These are phyloP conservation scores for Misgurnus anguillicaudatus DNA, from an alignment of 2,113 vertebrate genomes.

Conservation along the genomic window DNA sequence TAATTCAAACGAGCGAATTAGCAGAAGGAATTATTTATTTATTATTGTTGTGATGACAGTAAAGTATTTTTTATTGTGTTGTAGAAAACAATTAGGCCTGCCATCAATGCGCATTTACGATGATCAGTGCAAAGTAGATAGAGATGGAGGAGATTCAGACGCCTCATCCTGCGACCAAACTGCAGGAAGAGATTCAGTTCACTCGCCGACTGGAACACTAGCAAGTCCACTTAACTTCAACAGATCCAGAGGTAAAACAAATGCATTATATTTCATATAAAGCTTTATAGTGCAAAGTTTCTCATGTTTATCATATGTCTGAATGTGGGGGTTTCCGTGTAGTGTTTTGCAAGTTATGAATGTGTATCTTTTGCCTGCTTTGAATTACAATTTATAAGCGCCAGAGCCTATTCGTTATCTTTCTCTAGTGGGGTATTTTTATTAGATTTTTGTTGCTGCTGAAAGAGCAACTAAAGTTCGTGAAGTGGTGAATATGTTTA, in stretches of 20 bases:
- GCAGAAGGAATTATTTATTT: background rate
- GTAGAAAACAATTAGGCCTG: slow-evolving; percentile 84
- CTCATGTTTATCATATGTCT: background rate
- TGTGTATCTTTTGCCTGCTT: too few relatives aligned
- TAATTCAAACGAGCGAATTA: background rate
- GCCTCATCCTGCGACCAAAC: slow-evolving; percentile 83
- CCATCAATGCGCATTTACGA: slow-evolving; percentile 83
- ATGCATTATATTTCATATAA: background rate
- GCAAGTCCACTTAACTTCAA: slow-evolving; percentile 81
- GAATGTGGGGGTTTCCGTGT: too few relatives aligned
- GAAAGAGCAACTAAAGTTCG: too few relatives aligned
- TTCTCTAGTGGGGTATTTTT: too few relatives aligned
- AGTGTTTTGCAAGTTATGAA: too few relatives aligned
- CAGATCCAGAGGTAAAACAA: slow-evolving; percentile 76
- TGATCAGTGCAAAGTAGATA: slow-evolving; percentile 80
- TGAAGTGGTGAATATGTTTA: too few relatives aligned
- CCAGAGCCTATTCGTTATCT: too few relatives aligned
- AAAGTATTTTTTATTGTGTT: slow-evolving; percentile 37
- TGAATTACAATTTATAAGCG: too few relatives aligned
- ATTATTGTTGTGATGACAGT: background rate
- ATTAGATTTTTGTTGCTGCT: too few relatives aligned
- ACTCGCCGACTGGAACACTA: slow-evolving; percentile 77
- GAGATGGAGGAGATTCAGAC: slow-evolving; percentile 87
- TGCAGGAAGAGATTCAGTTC: slow-evolving; percentile 75
- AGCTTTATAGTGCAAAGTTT: background rate